Evolutionary conservation across 2,797 vertebrate genomes (phyloP).

Genomic region (Pseudopleuronectes americanus): DNA sequence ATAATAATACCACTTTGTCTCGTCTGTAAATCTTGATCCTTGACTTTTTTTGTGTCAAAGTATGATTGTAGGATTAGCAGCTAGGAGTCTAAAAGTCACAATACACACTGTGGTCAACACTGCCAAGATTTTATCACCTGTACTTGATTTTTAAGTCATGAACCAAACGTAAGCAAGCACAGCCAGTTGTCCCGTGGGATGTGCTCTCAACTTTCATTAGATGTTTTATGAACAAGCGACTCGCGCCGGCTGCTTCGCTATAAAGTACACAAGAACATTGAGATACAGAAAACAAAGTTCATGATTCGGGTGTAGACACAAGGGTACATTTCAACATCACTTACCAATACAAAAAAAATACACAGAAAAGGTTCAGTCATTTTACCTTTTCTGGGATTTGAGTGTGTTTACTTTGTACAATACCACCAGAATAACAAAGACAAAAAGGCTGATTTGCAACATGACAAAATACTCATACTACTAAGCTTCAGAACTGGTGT

Average conservation of each 20-base stretch:
- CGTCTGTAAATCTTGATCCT: constrained; percentile 81
- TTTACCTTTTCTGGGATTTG: constrained; percentile 84
- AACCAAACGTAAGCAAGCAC: constrained; percentile 99
- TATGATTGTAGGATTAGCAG: constrained; percentile 81
- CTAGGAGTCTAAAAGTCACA: constrained; percentile 91
- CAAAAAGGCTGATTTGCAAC: constrained; percentile 49
- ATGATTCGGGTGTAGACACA: constrained; percentile 97
- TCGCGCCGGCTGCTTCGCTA: constrained; percentile 99
- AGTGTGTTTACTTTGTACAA: constrained; percentile 72
- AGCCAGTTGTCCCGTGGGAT: constrained; percentile 99
- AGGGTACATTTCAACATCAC: constrained; percentile 97
- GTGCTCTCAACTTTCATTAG: constrained; percentile 99
- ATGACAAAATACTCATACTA: constrained; percentile 50
- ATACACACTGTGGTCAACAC: constrained; percentile 99
- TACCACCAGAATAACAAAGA: constrained; percentile 52
- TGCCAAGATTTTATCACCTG: constrained; percentile 99
- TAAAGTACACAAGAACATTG: constrained; percentile 99
- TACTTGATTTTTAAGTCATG: constrained; percentile 99
- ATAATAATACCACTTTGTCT: constrained; percentile 69
- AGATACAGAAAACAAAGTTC: constrained; percentile 99
- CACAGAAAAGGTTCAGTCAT: constrained; percentile 72
- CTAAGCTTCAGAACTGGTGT: constrained; percentile 46
- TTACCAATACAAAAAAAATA: constrained; percentile 83
- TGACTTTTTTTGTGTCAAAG: constrained; percentile 70
- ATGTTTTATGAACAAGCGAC: constrained; percentile 99